Evolutionary conservation across 2,797 vertebrate genomes (phyloP), one percentile per base, ranked within the genome.

Genomic region (Siniperca undulata): DNA sequence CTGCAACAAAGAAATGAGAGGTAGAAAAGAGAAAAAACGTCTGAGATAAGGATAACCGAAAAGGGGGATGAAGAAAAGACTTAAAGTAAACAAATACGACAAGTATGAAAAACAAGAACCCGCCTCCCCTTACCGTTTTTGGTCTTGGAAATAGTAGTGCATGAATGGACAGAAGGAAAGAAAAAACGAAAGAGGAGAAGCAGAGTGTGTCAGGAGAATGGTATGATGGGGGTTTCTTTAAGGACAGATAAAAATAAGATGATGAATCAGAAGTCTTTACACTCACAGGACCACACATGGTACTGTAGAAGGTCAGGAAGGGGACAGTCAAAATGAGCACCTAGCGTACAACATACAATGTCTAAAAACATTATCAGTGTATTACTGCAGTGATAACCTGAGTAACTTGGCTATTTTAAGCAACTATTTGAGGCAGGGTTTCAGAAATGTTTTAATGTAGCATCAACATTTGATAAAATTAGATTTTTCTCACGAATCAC

Each of bases 171-270:
- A 7, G 48, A 66, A 16, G 27, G 62, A 71, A 30, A 20, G 22
- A 38, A 66, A 60, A 36, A 50, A 46, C 36, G 8, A 40, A 27
- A 40, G n/a, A 52, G 17, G 16, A 70, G 64, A 34, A 19, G 58
- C 27, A 8, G 68, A 66, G 55, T 12, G 56, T 72, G 74, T 89
- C 86, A 88, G 67, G 67, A 69, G 48, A 81, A 81, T 30, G 77
- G 67, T 59, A 86, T 82, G 88, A 89, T 56, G 44, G 34, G 66
- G 40, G 44, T 77, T 82, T 83, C 48, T 78, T 75, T 36, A 53
- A 79, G 87, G 81, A 61, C 59, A 19, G 78, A 89, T 80, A 60
- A 77, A 79, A 74, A 74, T 75, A 70, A 74, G 55, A 50, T 0
- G 64, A 50, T 0, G 64, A 84, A 13, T 42, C 69, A 76, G 71